A percentile compares a stretch with the other conserved stretches of the same genome.
These are phyloP conservation scores for Tauraco hartlaubi DNA, from an alignment of 2,797 vertebrate genomes.

Conservation along the genomic window DNA sequence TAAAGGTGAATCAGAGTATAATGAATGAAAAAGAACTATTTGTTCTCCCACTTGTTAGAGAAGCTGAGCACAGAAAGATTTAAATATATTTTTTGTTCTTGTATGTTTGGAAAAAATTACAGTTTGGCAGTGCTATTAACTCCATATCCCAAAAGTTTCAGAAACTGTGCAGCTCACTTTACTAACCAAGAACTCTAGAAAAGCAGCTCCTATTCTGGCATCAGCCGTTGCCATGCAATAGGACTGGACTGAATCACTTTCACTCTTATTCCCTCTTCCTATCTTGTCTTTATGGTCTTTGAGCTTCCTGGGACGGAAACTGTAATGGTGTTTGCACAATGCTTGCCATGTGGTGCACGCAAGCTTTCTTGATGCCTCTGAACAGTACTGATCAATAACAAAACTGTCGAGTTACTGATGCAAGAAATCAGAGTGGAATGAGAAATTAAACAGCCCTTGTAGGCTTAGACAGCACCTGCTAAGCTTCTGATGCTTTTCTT, in stretches of 20 bases:
- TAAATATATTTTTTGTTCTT: not conserved
- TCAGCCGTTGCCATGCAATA: not conserved
- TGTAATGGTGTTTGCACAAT: not conserved
- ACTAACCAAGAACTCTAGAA: not conserved
- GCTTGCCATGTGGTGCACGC: fast-evolving
- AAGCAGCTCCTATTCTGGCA: not conserved
- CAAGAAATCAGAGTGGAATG: not conserved
- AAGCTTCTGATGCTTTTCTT: not conserved
- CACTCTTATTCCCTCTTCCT: not conserved
- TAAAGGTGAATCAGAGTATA: not conserved
- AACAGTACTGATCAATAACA: not conserved
- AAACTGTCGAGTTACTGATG: not conserved
- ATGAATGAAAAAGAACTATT: not conserved
- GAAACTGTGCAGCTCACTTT: not conserved
- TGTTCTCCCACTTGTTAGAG: not conserved
- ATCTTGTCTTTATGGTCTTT: not conserved
- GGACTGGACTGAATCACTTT: not conserved
- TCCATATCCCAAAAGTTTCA: not conserved
- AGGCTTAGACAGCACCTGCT: not conserved
- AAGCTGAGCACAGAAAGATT: not conserved
- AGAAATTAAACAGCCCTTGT: not conserved
- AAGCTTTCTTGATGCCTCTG: not conserved
- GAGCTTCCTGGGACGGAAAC: not conserved
- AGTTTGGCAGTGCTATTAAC: not conserved
- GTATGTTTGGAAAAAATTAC: not conserved